Base-by-base conservation (phyloP, 2,797 vertebrate species). In the Numenius phaeopus region DNA sequence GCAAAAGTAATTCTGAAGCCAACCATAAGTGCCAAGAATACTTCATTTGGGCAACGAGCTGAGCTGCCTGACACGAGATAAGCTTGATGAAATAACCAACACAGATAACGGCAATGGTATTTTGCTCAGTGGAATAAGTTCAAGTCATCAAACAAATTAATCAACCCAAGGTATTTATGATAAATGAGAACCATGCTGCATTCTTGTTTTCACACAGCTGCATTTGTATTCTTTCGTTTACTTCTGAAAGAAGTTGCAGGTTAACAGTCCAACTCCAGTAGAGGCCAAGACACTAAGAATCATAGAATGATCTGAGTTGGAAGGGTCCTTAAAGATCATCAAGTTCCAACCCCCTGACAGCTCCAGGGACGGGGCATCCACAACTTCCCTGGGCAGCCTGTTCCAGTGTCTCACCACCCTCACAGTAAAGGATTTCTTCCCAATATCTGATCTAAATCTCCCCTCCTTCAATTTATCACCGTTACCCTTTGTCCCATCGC, bases 61-160 rank as follows among this genome's bases (percentile, higher is more conserved):
- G 50, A 83, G 64, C 44, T 67, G 71, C 39, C 44, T 49, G 34
- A 39, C n/a, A 20, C 0, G 0, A 91, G 52, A 52, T 72, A 83
- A 94, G 30, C 39, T 40, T 61, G 46, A 94, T 49, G 47, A 83
- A 83, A 61, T n/a, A 73, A 59, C 6, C 1, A 2, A 23, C 37
- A 21, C 10, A 39, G 69, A n/a, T 17, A 94, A 83, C n/a, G 54
- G 21, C 32, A 34, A 11, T 11, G 26, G 73, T 73, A 80, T 61
- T 93, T 62, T 70, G 52, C 69, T 66, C 84, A 80, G 84, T 34
- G 27, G 42, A 39, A 1, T 22, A 88, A 77, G 39, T 64, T 87
- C 78, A 87, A 91, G 83, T 24, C 47, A 47, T 47, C 42, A 88
- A 97, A 83, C 46, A 83, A 61, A 86, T 90, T 70, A 39, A 95